Evolutionary conservation across 2,113 vertebrate genomes (phyloP).

Genomic region (Tachuris rubrigastra): DNA sequence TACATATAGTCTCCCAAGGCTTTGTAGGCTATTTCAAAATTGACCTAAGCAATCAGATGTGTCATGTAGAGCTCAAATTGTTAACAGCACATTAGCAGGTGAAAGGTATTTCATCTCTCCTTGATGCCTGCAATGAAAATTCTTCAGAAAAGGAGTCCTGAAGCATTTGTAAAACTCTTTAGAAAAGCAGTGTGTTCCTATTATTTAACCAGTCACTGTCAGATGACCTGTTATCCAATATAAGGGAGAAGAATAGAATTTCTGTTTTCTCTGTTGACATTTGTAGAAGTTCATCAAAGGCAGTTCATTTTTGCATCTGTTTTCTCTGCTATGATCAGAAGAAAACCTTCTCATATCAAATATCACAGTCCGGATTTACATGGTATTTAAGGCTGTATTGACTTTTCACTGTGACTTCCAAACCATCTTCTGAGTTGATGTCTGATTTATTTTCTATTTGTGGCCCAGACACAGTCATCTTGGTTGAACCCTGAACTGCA

Average conservation of each 20-base stretch:
- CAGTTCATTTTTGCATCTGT: neutral
- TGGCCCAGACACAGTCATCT: neutral
- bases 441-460: neutral
- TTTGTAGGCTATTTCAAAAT: conserved; percentile 58
- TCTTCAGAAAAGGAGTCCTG: neutral
- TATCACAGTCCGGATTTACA: neutral
- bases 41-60: conserved; percentile 35
- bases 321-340: conserved; percentile 6
- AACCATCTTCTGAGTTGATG: neutral
- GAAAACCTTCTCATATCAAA: neutral
- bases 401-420: neutral
- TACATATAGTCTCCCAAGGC: conserved; percentile 29
- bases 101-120: conserved; percentile 4
- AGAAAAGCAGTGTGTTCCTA: neutral
- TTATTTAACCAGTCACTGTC: conserved; percentile 5
- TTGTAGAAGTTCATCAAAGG: neutral
- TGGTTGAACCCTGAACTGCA: neutral
- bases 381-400: neutral
- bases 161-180: neutral
- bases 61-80: neutral
- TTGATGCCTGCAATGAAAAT: neutral
- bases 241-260: neutral
- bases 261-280: conserved; percentile 11
- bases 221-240: neutral
- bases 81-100: neutral